Base-by-base conservation (phyloP, 2,888 invertebrate species). In the Ectemnius cavifrons region DNA sequence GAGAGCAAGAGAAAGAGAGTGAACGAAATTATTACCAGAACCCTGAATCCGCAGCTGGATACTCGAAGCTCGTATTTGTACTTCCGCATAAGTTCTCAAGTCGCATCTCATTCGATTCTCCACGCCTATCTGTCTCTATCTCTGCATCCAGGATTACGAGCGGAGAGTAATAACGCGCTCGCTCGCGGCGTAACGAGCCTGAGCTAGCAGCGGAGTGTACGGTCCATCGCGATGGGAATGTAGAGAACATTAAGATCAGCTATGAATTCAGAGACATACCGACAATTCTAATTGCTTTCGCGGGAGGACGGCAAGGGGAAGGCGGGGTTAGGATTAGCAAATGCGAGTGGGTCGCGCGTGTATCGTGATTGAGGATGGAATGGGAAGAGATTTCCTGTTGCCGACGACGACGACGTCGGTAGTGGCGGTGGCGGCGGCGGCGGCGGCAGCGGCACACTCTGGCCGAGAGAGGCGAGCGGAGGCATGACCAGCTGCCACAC, bases 401-500 rank as follows among this genome's bases (percentile, higher is more conserved):
- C 8, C 52, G 47, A 47, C 47, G 47, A 47, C 11, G 47, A 47
- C 13, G n/a, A 47, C 13, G n/a, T 11, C 11, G 47, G 47, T 2
- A 63, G 74, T 71, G 23, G 3, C 2, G 23, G 23, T 23, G 77
- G 23, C 2, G 47, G 47, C 1, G 63, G 74, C 71, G 20, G 3
- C 2, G 23, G 23, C 3, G 78, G 23, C 3, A 3, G 64, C 61
- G 77, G 64, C 52, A 16, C 52, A 52, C 14, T 16, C 4, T 16
- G 16, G 16, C 52, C 4, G 52, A 52, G 52, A 52, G 52, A 63
- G 52, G 66, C 28, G 47, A 61, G 66, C 62, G 65, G 37, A 69
- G 63, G 63, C 56, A 68, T 61, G 49, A 37, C 52, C 63, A 45
- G 62, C 63, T 69, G 87, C 87, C 89, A 88, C 89, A 87, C 89